Base-by-base conservation (phyloP, 1,140 invertebrate species). In the Melitaea cinxia region DNA sequence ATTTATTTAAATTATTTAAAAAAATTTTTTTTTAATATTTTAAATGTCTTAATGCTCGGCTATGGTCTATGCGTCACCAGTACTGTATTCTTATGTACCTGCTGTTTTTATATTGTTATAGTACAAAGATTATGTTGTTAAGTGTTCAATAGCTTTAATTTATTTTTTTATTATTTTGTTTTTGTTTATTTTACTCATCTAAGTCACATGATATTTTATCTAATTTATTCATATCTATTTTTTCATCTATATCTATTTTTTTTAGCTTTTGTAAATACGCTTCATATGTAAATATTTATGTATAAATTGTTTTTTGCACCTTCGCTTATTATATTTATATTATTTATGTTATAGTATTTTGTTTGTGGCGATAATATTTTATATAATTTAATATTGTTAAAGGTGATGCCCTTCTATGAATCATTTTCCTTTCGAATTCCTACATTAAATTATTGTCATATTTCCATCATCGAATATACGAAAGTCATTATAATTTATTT, bases 1-100 rank as follows among this genome's bases (percentile, higher is more conserved):
- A 88, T 81, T 88, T 88, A 88, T 85, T 52, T 80, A 78, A 79
- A 77, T 88, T 85, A 82, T 82, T 85, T 77, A 82, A 74, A 61
- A 57, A 35, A 65, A 72, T 58, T 68, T 42, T 53, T 60, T 39
- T 3, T 42, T 42, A 42, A 7, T 42, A 42, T 14, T 39, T 39
- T 4, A 14, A 47, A 47, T 47, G 9, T 47, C 42, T 47, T 47
- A 66, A 58, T 62, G 55, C 61, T 75, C 53, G 52, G 47, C 69
- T 69, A 69, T 72, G 64, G 45, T 68, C 67, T 68, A 47, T 62
- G 72, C 75, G 70, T 80, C 76, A 72, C 74, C 69, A 65, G 58
- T 66, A 68, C 65, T 66, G 50, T 65, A 64, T 65, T 72, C 50
- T 39, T 73, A 62, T 71, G 85, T 89, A 89, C 87, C 87, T 89